Base-by-base conservation (phyloP, 1,140 invertebrate genomes). In the Drosophila pallidifrons region DNA sequence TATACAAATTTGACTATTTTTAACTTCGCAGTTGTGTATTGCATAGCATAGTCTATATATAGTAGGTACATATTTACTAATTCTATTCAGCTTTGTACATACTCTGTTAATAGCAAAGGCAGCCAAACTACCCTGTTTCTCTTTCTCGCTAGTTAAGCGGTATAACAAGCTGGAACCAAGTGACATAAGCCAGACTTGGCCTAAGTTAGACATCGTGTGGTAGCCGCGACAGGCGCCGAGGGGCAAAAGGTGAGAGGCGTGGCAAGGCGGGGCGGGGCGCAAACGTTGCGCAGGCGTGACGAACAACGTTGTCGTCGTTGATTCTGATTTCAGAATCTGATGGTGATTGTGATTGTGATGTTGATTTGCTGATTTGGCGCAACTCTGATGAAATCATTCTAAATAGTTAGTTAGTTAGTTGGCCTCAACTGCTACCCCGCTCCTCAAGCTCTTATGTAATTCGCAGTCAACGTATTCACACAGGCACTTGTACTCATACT, bases 341-440 rank as follows among this genome's bases (percentile, higher is more conserved):
- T 47, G 11, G 15, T 67, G 57, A 59, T 63, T 66, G 20, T 47
- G 46, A 73, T 72, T 72, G 51, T 71, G 54, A 65, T 67, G 71
- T 69, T 74, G 71, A 61, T 69, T 75, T 46, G 61, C 68, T 75
- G 72, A 73, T 77, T 86, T 77, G 69, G 69, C 70, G 49, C 59
- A 43, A 41, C 52, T 73, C 35, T 86, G 79, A 86, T 86, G 75
- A 81, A 86, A 85, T 85, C 78, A 86, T 85, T 85, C 67, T 35
- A 68, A 71, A 70, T 71, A 81, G 75, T 75, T 75, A 72, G 46
- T 71, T 75, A 72, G 46, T 69, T 57, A 60, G 54, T 60, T 54
- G 47, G 66, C 51, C 57, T 35, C 58, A 45, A 28, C 43, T 20
- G 30, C 3, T 10, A 1, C 35, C 30, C 5, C 35, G 51, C 49